phyloP scores from a whole-genome alignment of 2,888 invertebrate genomes.

The Bedellia somnulentella region DNA sequence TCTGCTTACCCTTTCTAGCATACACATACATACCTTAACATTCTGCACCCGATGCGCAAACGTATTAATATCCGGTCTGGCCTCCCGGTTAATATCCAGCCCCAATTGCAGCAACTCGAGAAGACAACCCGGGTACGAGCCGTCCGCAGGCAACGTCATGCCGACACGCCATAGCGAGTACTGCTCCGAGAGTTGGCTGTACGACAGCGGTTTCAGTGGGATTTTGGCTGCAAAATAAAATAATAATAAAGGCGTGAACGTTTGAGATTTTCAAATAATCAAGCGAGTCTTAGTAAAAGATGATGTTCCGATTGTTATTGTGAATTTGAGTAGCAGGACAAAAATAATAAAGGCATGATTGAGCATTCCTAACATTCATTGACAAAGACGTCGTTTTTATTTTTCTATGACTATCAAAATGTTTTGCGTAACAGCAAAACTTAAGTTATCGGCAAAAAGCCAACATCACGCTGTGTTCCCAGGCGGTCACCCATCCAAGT shows the following conservation, averaged over 20 bases:
- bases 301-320: too few species aligned
- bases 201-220: conserved; percentile 36
- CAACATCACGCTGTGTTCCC: conserved; percentile 31
- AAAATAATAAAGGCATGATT: too few species aligned
- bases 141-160: conserved; percentile 28
- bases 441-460: too few species aligned
- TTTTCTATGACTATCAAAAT: too few species aligned
- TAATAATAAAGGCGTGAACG: too few species aligned
- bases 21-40: conserved; percentile 35
- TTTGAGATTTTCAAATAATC: too few species aligned
- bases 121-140: conserved; percentile 39
- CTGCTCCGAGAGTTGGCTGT: conserved; percentile 32
- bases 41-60: conserved; percentile 25
- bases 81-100: conserved; percentile 21
- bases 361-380: too few species aligned
- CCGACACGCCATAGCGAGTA: conserved; percentile 35
- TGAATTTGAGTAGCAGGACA: too few species aligned
- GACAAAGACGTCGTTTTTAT: too few species aligned
- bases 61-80: conserved; percentile 23
- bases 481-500: conserved; percentile 38
- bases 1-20: too few species aligned
- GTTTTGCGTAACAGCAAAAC: too few species aligned
- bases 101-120: conserved; percentile 31
- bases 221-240: conserved; percentile 24
- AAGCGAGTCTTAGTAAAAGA: too few species aligned